Percentiles rank a stretch among this genome's conserved stretches.
Conservation (phyloP, 1,140 invertebrate genomes). For the Cardiocondyla obscurior region DNA sequence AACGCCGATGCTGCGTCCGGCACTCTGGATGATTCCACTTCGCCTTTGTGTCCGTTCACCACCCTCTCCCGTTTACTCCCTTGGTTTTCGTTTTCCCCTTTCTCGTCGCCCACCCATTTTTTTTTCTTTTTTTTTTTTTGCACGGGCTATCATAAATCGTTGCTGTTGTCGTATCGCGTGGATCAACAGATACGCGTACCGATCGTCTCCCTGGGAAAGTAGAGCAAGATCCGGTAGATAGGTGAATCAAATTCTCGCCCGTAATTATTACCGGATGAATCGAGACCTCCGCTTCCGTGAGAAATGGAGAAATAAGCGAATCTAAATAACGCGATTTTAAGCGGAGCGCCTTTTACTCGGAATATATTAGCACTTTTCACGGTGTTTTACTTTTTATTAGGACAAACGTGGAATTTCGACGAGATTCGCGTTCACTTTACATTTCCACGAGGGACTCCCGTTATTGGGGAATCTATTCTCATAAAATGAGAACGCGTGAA, state of each 20-base stretch:
- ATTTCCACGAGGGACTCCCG: not conserved
- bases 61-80: not conserved
- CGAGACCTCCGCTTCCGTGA: not conserved
- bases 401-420: not conserved
- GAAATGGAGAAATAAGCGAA: not conserved
- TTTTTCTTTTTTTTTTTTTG: no score
- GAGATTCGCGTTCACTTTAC: not conserved
- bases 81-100: not conserved
- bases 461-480: not conserved
- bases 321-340: not conserved
- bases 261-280: not conserved
- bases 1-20: conserved; percentile 58
- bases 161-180: not conserved
- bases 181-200: not conserved
- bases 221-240: not conserved
- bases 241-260: not conserved
- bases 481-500: not conserved
- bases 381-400: not conserved
- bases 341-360: not conserved
- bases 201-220: not conserved
- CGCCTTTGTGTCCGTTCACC: conserved; percentile 44
- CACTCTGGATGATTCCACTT: conserved; percentile 49
- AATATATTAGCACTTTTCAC: not conserved
- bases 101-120: not conserved
- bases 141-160: conserved; percentile 2